Conservation (phyloP, 2,888 invertebrate species). For the Icerya purchasi region DNA sequence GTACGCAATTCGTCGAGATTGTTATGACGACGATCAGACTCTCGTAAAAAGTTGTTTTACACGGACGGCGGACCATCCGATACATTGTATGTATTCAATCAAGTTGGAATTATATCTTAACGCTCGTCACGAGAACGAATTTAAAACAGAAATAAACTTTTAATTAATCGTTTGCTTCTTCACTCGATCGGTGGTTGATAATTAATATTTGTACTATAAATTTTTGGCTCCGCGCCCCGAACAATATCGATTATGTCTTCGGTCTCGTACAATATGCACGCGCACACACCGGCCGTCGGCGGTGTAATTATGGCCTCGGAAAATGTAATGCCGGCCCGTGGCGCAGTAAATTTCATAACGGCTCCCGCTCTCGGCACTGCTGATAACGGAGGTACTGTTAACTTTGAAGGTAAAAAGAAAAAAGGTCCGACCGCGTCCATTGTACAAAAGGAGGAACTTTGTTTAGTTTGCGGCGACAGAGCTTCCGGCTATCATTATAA, state of each 20-base stretch:
- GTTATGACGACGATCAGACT: too few species aligned
- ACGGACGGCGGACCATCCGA: too few species aligned
- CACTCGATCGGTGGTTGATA: too few species aligned
- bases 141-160: too few species aligned
- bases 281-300: not conserved
- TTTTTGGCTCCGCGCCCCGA: too few species aligned
- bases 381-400: not conserved
- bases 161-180: too few species aligned
- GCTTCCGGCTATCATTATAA: slow-evolving; percentile 96
- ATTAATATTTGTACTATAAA: too few species aligned
- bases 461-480: slow-evolving; percentile 91
- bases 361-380: not conserved
- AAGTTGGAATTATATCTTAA: too few species aligned
- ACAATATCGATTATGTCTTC: not conserved
- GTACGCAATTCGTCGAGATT: too few species aligned
- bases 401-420: not conserved
- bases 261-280: not conserved
- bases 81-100: too few species aligned
- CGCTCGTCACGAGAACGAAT: too few species aligned
- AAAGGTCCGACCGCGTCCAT: slow-evolving; percentile 71
- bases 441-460: slow-evolving; percentile 85
- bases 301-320: not conserved
- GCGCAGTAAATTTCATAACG: not conserved
- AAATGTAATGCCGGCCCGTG: not conserved
- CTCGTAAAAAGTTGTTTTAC: too few species aligned